Evolutionary conservation across 2,888 invertebrate species (phyloP).

Genomic region (Scaptomyza cyrtandrae): DNA sequence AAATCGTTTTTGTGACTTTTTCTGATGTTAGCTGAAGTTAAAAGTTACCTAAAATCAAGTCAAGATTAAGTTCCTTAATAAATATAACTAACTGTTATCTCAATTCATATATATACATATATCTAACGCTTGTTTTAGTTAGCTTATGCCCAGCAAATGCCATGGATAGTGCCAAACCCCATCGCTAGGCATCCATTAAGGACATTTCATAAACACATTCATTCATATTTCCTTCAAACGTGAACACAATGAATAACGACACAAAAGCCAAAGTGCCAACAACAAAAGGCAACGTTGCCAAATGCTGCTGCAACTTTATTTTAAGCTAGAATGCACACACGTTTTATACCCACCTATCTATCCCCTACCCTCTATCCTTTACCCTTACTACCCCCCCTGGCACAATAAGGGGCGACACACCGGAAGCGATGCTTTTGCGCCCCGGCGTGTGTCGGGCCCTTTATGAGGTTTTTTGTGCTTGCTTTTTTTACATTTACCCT

Average conservation of each 20-base stretch:
- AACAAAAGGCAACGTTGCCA: conserved; percentile 41
- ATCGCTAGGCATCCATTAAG: conserved; percentile 63
- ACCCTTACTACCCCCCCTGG: background rate
- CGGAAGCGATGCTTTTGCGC: conserved; percentile 76
- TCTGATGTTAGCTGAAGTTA: too few species aligned
- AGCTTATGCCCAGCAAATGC: conserved; percentile 59
- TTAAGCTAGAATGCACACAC: conserved; percentile 79
- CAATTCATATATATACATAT: too few species aligned
- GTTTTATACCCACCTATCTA: conserved; percentile 40
- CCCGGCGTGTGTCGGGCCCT: conserved; percentile 70
- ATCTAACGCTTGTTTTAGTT: conserved; percentile 51
- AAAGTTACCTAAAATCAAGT: background rate
- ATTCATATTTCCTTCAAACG: conserved; percentile 51
- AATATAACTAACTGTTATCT: too few species aligned
- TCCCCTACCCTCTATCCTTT: background rate
- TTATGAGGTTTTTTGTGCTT: conserved; percentile 52
- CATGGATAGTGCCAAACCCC: conserved; percentile 42
- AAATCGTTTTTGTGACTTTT: too few species aligned
- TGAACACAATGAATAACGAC: conserved; percentile 80
- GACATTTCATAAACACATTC: conserved; percentile 49
- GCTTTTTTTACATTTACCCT: conserved; percentile 63
- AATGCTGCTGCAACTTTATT: conserved; percentile 70
- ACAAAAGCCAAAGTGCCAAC: conserved; percentile 69
- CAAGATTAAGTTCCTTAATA: background rate
- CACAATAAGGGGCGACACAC: conserved; percentile 64